These are phyloP conservation scores for Puntigrus tetrazona DNA, from an alignment of 2,113 vertebrate genomes.

Conservation along the genomic window DNA sequence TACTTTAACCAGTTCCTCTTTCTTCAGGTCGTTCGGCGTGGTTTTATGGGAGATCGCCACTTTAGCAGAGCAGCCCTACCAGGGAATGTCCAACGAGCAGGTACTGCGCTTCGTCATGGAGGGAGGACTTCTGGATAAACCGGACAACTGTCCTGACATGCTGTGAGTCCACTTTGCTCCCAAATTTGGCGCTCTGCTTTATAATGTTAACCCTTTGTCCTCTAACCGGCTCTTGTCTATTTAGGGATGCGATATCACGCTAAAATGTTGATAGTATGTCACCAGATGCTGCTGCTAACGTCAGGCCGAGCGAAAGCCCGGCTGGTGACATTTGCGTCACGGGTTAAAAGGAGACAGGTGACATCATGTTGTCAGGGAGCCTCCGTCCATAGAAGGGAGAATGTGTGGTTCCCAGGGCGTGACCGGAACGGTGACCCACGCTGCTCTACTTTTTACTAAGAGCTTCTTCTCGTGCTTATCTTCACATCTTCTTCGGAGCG, in stretches of 20 bases:
- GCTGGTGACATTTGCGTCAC: slow-evolving; percentile 69
- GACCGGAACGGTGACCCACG: slow-evolving; percentile 22
- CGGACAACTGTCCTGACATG: slow-evolving; percentile 97
- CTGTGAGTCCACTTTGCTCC: slow-evolving; percentile 77
- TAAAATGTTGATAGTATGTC: slow-evolving; percentile 60
- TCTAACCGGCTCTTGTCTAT: slow-evolving; percentile 13
- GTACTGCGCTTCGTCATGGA: slow-evolving; percentile 99
- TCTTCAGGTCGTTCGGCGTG: slow-evolving; percentile 91
- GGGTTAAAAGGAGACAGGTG: slow-evolving; percentile 70
- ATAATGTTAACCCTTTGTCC: slow-evolving; percentile 34
- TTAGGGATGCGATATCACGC: slow-evolving; percentile 28
- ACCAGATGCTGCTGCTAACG: slow-evolving; percentile 56
- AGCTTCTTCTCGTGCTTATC: slow-evolving; percentile 5
- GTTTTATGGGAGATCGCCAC: slow-evolving; percentile 98
- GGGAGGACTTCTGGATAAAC: slow-evolving; percentile 95
- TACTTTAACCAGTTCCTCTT: neutral
- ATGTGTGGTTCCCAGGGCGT: slow-evolving; percentile 65
- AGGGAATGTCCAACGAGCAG: slow-evolving; percentile 98
- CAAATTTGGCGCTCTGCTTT: neutral
- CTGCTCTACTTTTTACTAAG: slow-evolving; percentile 29
- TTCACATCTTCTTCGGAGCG: neutral
- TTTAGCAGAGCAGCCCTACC: slow-evolving; percentile 94
- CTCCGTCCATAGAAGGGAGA: slow-evolving; percentile 73
- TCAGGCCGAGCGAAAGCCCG: slow-evolving; percentile 50
- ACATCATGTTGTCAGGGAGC: slow-evolving; percentile 59